A percentile compares a stretch with the other conserved stretches of the same genome.
phyloP scores from a whole-genome alignment of 2,113 vertebrate species.

The Martes martes region DNA sequence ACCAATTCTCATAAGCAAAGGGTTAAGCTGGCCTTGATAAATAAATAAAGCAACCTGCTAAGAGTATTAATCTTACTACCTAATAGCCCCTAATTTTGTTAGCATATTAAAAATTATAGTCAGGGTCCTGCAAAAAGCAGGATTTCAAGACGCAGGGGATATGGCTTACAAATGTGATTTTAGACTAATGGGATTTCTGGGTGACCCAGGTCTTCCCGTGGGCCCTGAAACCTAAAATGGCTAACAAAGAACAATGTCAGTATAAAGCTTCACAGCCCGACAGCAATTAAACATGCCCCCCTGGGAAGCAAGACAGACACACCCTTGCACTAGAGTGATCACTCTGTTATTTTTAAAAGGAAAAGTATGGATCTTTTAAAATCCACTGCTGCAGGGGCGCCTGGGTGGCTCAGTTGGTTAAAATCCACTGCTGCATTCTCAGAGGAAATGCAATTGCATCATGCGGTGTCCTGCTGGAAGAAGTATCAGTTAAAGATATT shows the following conservation, averaged over 20 bases:
- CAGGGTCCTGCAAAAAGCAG: constrained; percentile 48
- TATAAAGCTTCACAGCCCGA: constrained; percentile 8
- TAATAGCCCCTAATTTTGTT: constrained; percentile 65
- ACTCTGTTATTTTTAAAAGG: constrained; percentile 62
- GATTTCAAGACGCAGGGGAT: constrained; percentile 60
- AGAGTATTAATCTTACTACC: constrained; percentile 59
- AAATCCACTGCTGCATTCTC: constrained; percentile 13
- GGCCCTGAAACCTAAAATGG: constrained; percentile 3
- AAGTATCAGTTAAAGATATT: not conserved
- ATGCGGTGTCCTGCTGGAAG: not conserved
- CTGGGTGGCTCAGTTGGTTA: not conserved
- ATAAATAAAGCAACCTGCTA: constrained; percentile 66
- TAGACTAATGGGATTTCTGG: constrained; percentile 74
- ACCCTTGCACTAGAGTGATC: constrained; percentile 29
- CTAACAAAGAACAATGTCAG: constrained; percentile 54
- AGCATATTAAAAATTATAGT: constrained; percentile 75
- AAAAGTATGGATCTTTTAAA: constrained; percentile 39
- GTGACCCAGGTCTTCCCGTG: constrained; percentile 50
- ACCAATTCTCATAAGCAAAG: constrained; percentile 43
- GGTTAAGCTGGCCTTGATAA: constrained; percentile 64
- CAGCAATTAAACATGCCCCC: constrained; percentile 48
- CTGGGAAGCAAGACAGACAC: not conserved
- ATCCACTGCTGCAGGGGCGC: not conserved
- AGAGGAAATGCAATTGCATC: constrained; percentile 25
- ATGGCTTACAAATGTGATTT: constrained; percentile 75